A percentile compares a stretch with the other conserved stretches of the same genome.
These are phyloP conservation scores for Protophormia terraenovae DNA, from an alignment of 2,888 invertebrate species.

Conservation along the genomic window DNA sequence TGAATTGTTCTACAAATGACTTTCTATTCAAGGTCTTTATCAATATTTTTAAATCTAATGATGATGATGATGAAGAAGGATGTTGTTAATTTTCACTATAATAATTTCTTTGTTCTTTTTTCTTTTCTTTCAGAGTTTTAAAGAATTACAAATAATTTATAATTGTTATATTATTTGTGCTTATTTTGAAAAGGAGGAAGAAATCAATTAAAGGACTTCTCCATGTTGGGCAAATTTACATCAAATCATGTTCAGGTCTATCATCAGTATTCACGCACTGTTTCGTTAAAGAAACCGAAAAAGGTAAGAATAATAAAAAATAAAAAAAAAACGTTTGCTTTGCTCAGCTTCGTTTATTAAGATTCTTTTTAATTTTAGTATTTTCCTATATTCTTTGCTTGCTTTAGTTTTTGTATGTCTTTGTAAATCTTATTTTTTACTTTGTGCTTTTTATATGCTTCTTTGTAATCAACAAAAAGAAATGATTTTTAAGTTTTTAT, in stretches of 20 bases:
- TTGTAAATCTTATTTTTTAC: neutral
- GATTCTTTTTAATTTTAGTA: constrained; percentile 26
- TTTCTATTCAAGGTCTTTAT: neutral
- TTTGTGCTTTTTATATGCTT: too few species aligned
- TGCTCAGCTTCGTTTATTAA: neutral
- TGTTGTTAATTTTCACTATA: neutral
- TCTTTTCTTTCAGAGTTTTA: constrained; percentile 13
- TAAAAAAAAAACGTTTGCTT: neutral
- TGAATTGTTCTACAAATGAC: neutral
- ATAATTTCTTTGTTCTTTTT: constrained; percentile 6
- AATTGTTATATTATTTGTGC: neutral
- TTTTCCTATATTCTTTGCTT: constrained; percentile 5
- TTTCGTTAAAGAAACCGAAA: constrained; percentile 76
- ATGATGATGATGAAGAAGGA: neutral
- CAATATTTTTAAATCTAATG: neutral
- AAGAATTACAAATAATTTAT: neutral
- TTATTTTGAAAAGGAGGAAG: neutral
- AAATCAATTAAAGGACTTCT: constrained; percentile 44
- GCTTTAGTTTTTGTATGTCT: neutral
- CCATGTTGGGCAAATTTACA: constrained; percentile 79
- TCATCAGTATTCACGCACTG: constrained; percentile 77
- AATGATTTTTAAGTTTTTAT: neutral
- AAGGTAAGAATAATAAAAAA: too few species aligned
- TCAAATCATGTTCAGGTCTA: constrained; percentile 79
- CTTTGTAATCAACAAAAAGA: too few species aligned